phyloP scores from a whole-genome alignment of 64 coral and sea anemone species.

The Actinia tenebrosa region DNA sequence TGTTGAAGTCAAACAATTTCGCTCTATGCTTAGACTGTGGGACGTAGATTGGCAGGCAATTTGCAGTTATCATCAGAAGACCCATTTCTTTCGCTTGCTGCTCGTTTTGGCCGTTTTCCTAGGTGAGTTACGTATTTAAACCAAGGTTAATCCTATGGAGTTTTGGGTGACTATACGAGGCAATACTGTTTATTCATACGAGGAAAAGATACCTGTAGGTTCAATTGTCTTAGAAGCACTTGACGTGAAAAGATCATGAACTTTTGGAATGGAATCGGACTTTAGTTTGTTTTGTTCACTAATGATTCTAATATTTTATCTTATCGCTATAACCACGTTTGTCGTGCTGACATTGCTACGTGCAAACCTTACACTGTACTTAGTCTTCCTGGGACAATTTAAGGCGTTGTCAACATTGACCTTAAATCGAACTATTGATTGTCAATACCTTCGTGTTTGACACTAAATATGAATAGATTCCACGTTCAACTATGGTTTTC shows the following conservation, averaged over 20 bases:
- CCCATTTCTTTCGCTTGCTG: neutral
- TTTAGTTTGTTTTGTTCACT: neutral
- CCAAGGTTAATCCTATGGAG: neutral
- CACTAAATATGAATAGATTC: neutral
- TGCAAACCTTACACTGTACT: too few relatives aligned
- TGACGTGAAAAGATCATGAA: constrained; percentile 8
- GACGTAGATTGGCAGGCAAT: constrained; percentile 1
- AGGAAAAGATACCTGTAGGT: neutral
- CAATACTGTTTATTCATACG: neutral
- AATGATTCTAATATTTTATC: neutral
- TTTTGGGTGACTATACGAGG: neutral
- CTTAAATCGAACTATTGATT: neutral
- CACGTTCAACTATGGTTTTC: neutral
- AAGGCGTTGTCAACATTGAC: neutral
- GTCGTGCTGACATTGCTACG: too few relatives aligned
- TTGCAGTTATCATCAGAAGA: neutral
- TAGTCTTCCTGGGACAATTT: neutral
- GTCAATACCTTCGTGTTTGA: neutral
- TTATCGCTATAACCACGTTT: too few relatives aligned
- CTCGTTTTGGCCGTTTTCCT: neutral
- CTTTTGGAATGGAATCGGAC: neutral
- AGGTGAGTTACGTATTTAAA: neutral
- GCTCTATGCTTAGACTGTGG: constrained; percentile 24
- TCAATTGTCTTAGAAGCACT: neutral
- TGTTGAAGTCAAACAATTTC: neutral